These are phyloP conservation scores for Paradoxurus hermaphroditus DNA, from an alignment of 2,113 vertebrate species.

Conservation along the genomic window DNA sequence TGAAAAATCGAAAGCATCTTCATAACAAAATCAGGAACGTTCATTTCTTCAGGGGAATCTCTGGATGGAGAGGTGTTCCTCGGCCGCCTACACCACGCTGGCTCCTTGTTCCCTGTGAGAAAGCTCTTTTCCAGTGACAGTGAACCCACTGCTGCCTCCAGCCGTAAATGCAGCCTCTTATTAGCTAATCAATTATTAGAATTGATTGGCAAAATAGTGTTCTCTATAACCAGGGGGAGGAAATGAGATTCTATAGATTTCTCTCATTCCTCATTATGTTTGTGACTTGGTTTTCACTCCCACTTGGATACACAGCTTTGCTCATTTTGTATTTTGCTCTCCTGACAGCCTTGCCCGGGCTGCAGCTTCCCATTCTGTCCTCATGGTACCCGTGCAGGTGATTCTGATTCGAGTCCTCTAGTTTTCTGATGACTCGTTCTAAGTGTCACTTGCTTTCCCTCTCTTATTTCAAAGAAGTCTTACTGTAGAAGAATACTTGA, in stretches of 20 bases:
- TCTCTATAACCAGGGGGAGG: not conserved
- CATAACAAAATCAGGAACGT: not conserved
- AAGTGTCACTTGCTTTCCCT: not conserved
- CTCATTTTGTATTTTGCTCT: not conserved
- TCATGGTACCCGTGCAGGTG: accelerated
- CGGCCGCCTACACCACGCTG: not conserved
- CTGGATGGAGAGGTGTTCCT: accelerated
- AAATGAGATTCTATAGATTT: slow-evolving; percentile 59
- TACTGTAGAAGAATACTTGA: not conserved
- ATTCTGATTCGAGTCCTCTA: not conserved
- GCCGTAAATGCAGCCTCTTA: not conserved
- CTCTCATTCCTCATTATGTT: slow-evolving; percentile 38
- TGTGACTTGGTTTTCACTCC: not conserved
- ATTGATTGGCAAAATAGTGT: slow-evolving; percentile 49
- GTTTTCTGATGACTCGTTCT: not conserved
- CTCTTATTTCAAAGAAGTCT: not conserved
- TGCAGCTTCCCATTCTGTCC: not conserved
- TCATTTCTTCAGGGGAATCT: not conserved
- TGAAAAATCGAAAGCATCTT: not conserved
- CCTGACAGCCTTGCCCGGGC: not conserved
- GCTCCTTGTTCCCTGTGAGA: not conserved
- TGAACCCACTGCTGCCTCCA: not conserved
- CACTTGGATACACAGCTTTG: not conserved
- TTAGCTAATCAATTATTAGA: slow-evolving; percentile 47
- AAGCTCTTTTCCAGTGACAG: not conserved